Percentiles rank a stretch among this genome's conserved stretches.
phyloP scores from a whole-genome alignment of 2,888 invertebrate genomes.

The Lasioglossum pauxillum region DNA sequence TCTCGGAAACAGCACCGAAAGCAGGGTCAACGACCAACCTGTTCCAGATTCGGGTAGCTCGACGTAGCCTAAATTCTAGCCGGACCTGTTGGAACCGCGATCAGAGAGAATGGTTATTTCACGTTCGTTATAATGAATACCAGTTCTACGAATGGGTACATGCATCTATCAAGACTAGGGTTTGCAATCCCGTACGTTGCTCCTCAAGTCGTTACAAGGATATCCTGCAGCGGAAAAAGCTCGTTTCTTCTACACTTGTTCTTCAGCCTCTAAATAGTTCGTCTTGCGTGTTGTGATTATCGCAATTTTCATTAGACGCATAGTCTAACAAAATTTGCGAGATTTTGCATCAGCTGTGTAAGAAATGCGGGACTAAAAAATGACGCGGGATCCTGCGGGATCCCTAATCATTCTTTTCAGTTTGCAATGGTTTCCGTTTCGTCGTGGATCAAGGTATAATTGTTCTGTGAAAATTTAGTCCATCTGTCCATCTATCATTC shows the following conservation, averaged over 20 bases:
- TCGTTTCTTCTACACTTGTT: too few relatives aligned
- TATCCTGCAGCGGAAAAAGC: too few relatives aligned
- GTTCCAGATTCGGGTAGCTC: constrained; percentile 83
- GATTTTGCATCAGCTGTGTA: too few relatives aligned
- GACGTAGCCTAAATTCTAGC: constrained; percentile 84
- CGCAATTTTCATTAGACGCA: too few relatives aligned
- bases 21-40: constrained; percentile 80
- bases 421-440: not conserved
- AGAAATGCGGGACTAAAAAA: too few relatives aligned
- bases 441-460: not conserved
- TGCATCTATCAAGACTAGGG: constrained; percentile 47
- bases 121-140: constrained; percentile 51
- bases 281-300: too few relatives aligned
- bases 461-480: not conserved
- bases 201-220: too few relatives aligned
- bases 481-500: not conserved
- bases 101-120: constrained; percentile 64
- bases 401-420: constrained; percentile 1
- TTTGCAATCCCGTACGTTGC: too few relatives aligned
- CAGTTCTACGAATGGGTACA: constrained; percentile 43
- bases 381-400: too few relatives aligned
- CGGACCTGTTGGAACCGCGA: constrained; percentile 76
- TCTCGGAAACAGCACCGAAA: constrained; percentile 68
- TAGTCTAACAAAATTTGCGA: too few relatives aligned
- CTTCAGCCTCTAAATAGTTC: too few relatives aligned